Base-by-base conservation (phyloP, 2,113 vertebrate species). In the Chloropsis cyanopogon region DNA sequence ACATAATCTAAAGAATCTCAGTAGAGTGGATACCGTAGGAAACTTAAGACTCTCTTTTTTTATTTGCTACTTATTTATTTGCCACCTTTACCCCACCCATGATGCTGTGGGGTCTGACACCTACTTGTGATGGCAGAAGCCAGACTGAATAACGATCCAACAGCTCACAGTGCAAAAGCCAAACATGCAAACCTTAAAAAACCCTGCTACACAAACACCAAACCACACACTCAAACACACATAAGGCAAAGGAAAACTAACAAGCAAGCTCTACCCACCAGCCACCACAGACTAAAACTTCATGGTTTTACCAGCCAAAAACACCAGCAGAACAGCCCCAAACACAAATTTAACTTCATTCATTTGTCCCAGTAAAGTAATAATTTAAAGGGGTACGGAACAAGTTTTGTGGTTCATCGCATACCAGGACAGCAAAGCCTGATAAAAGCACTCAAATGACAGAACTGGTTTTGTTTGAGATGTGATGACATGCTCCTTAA, bases 401-500 rank as follows among this genome's bases (percentile, higher is more conserved):
- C 5, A 71, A 68, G 41, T 81, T 94, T 81, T 81, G 93, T 82
- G 95, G 94, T 96, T 96, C 93, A 79, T 57, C 3, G 72, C 82
- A 86, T 92, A 25, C 41, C 57, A 64, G 76, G 86, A 86, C 69
- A 93, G 76, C 88, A 88, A 37, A 90, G 41, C 79, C 76, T 78
- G 94, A 93, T 92, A 88, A 86, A 97, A 96, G 72, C 57, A 76
- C 82, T 96, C 76, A 53, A 50, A 69, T 95, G 92, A 86, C 95
- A 90, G 80, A 41, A 19, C 23, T 96, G 90, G 88, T 96, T 90
- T 86, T 78, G 71, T 95, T 88, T 84, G 68, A 95, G 88, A 93
- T 66, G 85, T 89, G 89, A 93, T 93, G 92, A 96, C 94, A 92
- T 93, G 72, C 86, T 96, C 88, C 92, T 95, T 88, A 96, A 96